Percentiles rank a stretch among this genome's conserved stretches.
Conservation (phyloP, 2,113 vertebrate species). For the Carollia perspicillata region DNA sequence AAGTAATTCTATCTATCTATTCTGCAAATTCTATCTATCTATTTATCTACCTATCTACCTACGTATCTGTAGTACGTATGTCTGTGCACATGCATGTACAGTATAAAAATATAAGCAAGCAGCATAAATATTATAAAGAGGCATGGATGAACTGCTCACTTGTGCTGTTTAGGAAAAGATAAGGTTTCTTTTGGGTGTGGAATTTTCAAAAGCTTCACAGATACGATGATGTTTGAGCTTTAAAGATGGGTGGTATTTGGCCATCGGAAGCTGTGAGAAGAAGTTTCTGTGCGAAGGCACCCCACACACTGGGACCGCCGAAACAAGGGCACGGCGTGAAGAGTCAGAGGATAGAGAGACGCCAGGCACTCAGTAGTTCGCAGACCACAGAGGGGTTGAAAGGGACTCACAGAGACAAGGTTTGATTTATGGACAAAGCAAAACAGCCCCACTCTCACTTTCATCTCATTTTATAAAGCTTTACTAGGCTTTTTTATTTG, state of each 20-base stretch:
- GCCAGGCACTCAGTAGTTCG: background rate
- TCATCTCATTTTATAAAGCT: constrained; percentile 23
- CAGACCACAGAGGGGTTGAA: background rate
- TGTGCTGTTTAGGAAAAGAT: background rate
- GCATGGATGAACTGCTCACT: background rate
- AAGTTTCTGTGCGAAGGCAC: background rate
- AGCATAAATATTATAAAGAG: background rate
- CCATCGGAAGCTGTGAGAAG: background rate
- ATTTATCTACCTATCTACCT: rapidly evolving
- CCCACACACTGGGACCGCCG: background rate
- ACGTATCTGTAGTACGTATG: background rate
- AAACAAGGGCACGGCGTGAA: background rate
- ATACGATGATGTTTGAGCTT: background rate
- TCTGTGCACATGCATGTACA: background rate
- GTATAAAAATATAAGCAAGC: background rate
- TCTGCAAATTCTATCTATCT: background rate
- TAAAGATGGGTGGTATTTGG: background rate
- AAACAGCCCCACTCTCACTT: background rate
- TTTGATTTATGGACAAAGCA: constrained; percentile 3
- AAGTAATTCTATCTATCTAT: background rate
- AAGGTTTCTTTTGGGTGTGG: background rate
- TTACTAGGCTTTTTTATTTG: constrained; percentile 16
- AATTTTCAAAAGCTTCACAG: background rate
- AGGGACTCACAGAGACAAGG: background rate
- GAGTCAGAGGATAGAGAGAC: background rate